Percentiles rank a stretch among this genome's conserved stretches.
Conservation (phyloP, 2,113 vertebrate genomes). For the Puntigrus tetrazona region DNA sequence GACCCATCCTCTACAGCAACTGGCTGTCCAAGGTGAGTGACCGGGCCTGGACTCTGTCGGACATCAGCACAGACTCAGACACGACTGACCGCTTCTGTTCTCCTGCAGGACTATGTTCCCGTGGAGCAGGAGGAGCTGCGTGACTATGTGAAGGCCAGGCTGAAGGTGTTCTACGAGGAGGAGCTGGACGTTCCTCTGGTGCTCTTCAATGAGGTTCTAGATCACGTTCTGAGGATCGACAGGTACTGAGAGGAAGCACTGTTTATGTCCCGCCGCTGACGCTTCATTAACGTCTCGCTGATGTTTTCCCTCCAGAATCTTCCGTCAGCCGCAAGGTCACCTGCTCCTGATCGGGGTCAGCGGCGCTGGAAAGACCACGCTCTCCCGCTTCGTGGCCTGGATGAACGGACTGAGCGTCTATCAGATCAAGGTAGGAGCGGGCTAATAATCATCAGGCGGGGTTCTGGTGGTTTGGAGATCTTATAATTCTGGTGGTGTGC, state of each 20-base stretch:
- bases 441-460: rapidly evolving
- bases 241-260: slow-evolving; percentile 69
- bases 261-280: not conserved
- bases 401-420: slow-evolving; percentile 99
- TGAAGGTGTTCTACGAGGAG: slow-evolving; percentile 98
- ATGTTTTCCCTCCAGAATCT: slow-evolving; percentile 79
- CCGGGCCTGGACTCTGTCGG: not conserved
- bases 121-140: slow-evolving; percentile 97
- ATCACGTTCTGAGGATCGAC: slow-evolving; percentile 96
- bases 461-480: not conserved
- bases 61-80: not conserved
- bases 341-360: slow-evolving; percentile 96
- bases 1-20: slow-evolving; percentile 98
- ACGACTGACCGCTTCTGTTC: not conserved
- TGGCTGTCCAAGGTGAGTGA: slow-evolving; percentile 92
- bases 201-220: slow-evolving; percentile 96
- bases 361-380: slow-evolving; percentile 95
- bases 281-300: not conserved
- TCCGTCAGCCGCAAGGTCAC: slow-evolving; percentile 97
- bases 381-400: slow-evolving; percentile 98
- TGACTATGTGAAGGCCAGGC: slow-evolving; percentile 96
- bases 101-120: slow-evolving; percentile 91
- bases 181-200: slow-evolving; percentile 96
- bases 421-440: slow-evolving; percentile 90
- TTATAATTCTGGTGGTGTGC: not conserved